phyloP scores from a whole-genome alignment of 2,888 invertebrate species.

The Papilio gigon region DNA sequence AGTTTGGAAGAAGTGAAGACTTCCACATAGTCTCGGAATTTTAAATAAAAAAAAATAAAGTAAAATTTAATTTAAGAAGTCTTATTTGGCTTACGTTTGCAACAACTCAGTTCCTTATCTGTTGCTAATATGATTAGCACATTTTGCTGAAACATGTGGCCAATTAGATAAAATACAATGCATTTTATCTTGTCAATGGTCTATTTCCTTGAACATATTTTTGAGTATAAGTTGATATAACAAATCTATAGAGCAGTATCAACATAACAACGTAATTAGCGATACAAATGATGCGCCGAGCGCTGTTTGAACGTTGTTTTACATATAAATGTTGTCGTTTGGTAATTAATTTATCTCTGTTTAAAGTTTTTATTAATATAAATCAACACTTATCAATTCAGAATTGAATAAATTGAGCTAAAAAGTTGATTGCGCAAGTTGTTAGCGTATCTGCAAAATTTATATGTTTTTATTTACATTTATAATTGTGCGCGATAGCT shows the following conservation, averaged over 20 bases:
- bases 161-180: not conserved
- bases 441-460: slow-evolving; percentile 31
- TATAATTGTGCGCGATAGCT: not conserved
- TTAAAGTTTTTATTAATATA: slow-evolving; percentile 30
- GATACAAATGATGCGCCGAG: slow-evolving; percentile 3
- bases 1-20: too few species aligned
- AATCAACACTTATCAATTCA: slow-evolving; percentile 8
- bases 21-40: not conserved
- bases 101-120: slow-evolving; percentile 15
- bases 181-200: slow-evolving; percentile 5
- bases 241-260: too few species aligned
- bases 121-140: not conserved
- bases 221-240: too few species aligned
- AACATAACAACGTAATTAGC: slow-evolving; percentile 20
- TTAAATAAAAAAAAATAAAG: not conserved
- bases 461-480: slow-evolving; percentile 20
- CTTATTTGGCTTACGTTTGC: not conserved
- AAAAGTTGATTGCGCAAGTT: slow-evolving; percentile 14
- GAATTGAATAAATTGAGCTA: slow-evolving; percentile 23
- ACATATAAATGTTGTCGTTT: slow-evolving; percentile 12
- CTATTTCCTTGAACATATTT: slow-evolving; percentile 15
- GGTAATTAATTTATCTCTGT: slow-evolving; percentile 27
- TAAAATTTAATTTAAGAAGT: not conserved
- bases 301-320: slow-evolving; percentile 17
- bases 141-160: slow-evolving; percentile 1